Percentiles rank a stretch among this genome's conserved stretches.
These are phyloP conservation scores for Epinotia nisella DNA, from an alignment of 2,888 invertebrate genomes.

Conservation along the genomic window DNA sequence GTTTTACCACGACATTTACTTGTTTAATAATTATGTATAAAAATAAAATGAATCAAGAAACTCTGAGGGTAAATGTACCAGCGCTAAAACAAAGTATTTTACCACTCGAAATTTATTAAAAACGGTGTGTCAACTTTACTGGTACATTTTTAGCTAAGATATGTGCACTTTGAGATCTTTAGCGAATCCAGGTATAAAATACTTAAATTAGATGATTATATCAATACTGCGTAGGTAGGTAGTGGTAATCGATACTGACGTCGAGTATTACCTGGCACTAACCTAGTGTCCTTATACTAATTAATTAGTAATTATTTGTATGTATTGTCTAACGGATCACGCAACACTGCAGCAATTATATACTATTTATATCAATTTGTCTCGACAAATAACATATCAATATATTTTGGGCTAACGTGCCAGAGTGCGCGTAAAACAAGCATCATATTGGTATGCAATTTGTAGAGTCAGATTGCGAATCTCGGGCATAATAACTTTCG, in stretches of 20 bases:
- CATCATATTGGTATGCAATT: too few species aligned
- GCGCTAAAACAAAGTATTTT: not conserved
- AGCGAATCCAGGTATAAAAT: constrained; percentile 32
- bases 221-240: constrained; percentile 27
- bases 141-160: not conserved
- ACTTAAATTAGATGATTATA: constrained; percentile 12
- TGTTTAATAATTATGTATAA: not conserved
- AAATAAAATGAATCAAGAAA: not conserved
- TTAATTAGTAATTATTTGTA: not conserved
- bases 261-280: not conserved
- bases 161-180: constrained; percentile 32
- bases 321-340: not conserved
- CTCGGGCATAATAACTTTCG: not conserved
- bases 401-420: too few species aligned
- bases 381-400: too few species aligned
- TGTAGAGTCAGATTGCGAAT: too few species aligned
- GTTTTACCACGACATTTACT: too few species aligned
- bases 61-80: constrained; percentile 10
- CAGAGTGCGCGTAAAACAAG: too few species aligned
- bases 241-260: constrained; percentile 15
- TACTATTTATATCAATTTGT: too few species aligned
- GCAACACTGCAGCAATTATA: too few species aligned
- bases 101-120: not conserved
- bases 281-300: not conserved
- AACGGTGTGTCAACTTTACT: not conserved